phyloP scores from a whole-genome alignment of 2,113 vertebrate species.

The Sceloporus undulatus region DNA sequence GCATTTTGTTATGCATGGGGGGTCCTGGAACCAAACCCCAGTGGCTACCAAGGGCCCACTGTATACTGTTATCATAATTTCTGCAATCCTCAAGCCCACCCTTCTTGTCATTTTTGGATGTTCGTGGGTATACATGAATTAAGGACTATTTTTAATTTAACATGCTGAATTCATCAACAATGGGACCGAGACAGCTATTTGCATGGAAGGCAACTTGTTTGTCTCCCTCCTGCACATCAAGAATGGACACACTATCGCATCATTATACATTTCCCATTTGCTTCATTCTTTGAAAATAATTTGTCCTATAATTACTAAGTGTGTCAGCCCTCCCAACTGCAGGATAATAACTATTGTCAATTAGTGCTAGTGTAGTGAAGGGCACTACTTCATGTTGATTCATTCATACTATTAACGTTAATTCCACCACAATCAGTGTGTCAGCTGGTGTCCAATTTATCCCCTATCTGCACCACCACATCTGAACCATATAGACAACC shows the following conservation, averaged over 20 bases:
- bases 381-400: not conserved
- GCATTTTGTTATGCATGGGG: too few relatives aligned
- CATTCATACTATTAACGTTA: slow-evolving; percentile 54
- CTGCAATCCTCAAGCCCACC: not conserved
- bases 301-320: not conserved
- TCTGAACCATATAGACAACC: slow-evolving; percentile 47
- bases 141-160: not conserved
- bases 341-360: slow-evolving; percentile 54
- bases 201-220: not conserved
- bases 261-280: not conserved
- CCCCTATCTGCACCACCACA: slow-evolving; percentile 36
- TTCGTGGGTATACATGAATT: not conserved
- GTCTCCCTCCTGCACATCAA: not conserved
- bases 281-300: slow-evolving; percentile 14
- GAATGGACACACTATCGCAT: not conserved
- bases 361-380: slow-evolving; percentile 31
- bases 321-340: not conserved
- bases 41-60: too few relatives aligned
- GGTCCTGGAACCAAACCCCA: too few relatives aligned
- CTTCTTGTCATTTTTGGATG: not conserved
- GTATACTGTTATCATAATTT: not conserved
- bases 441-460: slow-evolving; percentile 53
- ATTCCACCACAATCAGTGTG: slow-evolving; percentile 59
- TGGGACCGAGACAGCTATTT: not conserved
- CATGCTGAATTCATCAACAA: not conserved